These are phyloP conservation scores for Chlorops oryzae DNA, from an alignment of 1,140 invertebrate species.

Conservation along the genomic window DNA sequence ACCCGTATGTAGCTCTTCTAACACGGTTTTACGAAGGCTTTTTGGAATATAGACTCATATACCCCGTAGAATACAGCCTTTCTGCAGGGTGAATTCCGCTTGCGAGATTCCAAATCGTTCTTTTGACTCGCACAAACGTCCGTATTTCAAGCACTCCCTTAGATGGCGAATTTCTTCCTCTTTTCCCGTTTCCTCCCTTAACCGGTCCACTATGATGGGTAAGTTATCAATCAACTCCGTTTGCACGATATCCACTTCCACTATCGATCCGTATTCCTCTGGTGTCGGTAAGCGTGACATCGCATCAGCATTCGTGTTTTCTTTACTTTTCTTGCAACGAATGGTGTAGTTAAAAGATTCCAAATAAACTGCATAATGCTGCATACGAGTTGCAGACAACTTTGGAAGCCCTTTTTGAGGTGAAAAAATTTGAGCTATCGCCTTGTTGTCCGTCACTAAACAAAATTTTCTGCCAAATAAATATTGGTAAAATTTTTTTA, in stretches of 20 bases:
- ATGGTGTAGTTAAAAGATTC: background rate
- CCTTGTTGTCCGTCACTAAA: slow-evolving; percentile 50
- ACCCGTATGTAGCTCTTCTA: slow-evolving; percentile 30
- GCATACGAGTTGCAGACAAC: slow-evolving; percentile 30
- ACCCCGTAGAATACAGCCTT: slow-evolving; percentile 21
- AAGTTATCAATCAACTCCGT: slow-evolving; percentile 5
- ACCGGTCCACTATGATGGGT: background rate
- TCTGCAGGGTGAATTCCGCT: slow-evolving; percentile 16
- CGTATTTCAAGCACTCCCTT: slow-evolving; percentile 9
- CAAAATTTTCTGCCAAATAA: slow-evolving; percentile 48
- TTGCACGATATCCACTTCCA: slow-evolving; percentile 1
- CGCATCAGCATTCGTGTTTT: background rate
- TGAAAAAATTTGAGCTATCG: slow-evolving; percentile 46
- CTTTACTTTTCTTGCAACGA: background rate
- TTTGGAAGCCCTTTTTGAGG: slow-evolving; percentile 24
- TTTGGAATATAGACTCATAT: slow-evolving; percentile 20
- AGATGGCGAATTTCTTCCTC: no score
- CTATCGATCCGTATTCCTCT: background rate
- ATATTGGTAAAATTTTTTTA: slow-evolving; percentile 51
- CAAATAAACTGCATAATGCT: slow-evolving; percentile 38
- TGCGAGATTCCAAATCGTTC: slow-evolving; percentile 5
- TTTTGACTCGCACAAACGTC: slow-evolving; percentile 1
- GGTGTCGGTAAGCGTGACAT: slow-evolving; percentile 8
- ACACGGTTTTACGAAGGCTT: background rate
- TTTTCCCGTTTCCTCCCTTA: background rate